These are phyloP conservation scores for Chymomyza caudatula DNA, from an alignment of 2,888 invertebrate genomes.

Conservation along the genomic window DNA sequence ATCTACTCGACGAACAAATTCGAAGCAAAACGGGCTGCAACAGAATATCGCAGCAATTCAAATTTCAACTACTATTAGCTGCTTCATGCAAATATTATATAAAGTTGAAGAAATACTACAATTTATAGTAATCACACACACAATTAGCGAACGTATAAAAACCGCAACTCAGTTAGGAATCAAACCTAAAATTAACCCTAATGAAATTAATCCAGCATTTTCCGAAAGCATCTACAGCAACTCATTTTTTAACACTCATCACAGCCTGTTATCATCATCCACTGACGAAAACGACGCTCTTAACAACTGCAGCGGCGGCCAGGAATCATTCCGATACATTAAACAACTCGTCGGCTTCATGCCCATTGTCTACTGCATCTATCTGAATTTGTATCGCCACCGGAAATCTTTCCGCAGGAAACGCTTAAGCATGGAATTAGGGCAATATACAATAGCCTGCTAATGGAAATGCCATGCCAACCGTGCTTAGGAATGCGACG, in stretches of 20 bases:
- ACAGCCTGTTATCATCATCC: not conserved
- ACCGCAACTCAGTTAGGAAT: constrained; percentile 5
- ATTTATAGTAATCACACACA: constrained; percentile 66
- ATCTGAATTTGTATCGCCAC: constrained; percentile 77
- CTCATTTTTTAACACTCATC: constrained; percentile 2
- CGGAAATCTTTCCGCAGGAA: constrained; percentile 79
- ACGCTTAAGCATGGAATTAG: constrained; percentile 36
- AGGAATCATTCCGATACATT: constrained; percentile 30
- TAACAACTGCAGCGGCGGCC: constrained; percentile 15
- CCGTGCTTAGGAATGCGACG: not conserved
- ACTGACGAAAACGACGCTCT: not conserved
- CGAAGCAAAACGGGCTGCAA: constrained; percentile 40
- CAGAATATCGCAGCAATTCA: constrained; percentile 6
- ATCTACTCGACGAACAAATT: constrained; percentile 55
- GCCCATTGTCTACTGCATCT: constrained; percentile 74
- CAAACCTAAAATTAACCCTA: constrained; percentile 17
- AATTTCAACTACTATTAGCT: constrained; percentile 34
- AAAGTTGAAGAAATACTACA: constrained; percentile 68
- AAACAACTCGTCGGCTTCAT: constrained; percentile 40
- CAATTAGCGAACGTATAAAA: constrained; percentile 41
- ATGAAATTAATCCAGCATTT: constrained; percentile 20
- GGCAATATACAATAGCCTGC: constrained; percentile 11
- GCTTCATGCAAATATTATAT: constrained; percentile 62
- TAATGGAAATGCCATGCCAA: constrained; percentile 1
- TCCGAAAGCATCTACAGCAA: constrained; percentile 13